Evolutionary conservation across 2,888 invertebrate genomes (phyloP).

Genomic region (Bruchidius siliquastri): DNA sequence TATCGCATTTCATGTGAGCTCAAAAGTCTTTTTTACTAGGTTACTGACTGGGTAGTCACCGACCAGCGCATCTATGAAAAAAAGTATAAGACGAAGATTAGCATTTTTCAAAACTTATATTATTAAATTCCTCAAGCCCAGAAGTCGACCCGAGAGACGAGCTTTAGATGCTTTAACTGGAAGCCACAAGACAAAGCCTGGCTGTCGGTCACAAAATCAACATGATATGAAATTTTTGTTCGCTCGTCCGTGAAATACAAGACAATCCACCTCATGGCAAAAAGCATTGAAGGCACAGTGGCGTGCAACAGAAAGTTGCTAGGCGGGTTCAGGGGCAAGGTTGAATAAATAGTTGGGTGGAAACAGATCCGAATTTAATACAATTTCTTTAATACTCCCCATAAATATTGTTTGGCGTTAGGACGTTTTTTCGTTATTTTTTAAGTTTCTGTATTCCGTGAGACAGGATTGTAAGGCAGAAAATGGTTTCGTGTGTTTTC

Average conservation of each 20-base stretch:
- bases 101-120: slow-evolving; percentile 22
- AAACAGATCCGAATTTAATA: too few relatives aligned
- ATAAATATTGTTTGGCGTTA: too few relatives aligned
- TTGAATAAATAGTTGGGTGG: too few relatives aligned
- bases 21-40: too few relatives aligned
- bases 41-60: slow-evolving; percentile 7
- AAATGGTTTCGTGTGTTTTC: too few relatives aligned
- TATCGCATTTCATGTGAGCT: too few relatives aligned
- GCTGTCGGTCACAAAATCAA: slow-evolving; percentile 38
- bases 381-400: too few relatives aligned
- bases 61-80: slow-evolving; percentile 3
- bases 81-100: slow-evolving; percentile 17
- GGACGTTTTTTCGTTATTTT: too few relatives aligned
- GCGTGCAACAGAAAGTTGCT: background rate
- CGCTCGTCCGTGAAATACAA: slow-evolving; percentile 39
- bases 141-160: slow-evolving; percentile 1
- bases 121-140: slow-evolving; percentile 27
- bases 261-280: slow-evolving; percentile 16
- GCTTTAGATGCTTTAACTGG: slow-evolving; percentile 23
- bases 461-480: too few relatives aligned
- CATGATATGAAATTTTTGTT: slow-evolving; percentile 45
- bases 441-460: too few relatives aligned
- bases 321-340: too few relatives aligned
- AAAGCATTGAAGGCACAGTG: background rate
- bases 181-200: slow-evolving; percentile 29